Conservation (phyloP, 2,888 invertebrate species). For the Ptilodon capucinus region DNA sequence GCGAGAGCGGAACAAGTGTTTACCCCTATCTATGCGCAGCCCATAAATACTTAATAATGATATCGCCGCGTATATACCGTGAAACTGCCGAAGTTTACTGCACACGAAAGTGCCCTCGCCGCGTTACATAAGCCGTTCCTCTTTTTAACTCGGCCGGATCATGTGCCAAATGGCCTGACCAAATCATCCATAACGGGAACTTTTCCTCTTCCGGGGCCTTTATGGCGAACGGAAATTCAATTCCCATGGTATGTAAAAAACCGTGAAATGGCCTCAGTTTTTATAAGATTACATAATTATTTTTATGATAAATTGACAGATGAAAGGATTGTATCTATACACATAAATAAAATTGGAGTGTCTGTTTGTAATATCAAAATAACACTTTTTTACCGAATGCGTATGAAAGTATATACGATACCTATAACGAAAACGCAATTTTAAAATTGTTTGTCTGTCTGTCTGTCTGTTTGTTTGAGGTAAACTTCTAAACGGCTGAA, state of each 20-base stretch:
- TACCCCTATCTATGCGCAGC: background rate
- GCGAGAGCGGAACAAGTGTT: background rate
- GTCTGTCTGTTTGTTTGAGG: too few relatives aligned
- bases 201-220: slow-evolving; percentile 47
- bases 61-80: slow-evolving; percentile 19
- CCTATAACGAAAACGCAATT: too few relatives aligned
- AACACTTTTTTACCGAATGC: too few relatives aligned
- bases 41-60: slow-evolving; percentile 9
- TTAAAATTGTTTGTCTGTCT: too few relatives aligned
- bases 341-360: too few relatives aligned
- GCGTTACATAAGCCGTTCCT: slow-evolving; percentile 44
- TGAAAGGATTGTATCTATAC: too few relatives aligned
- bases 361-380: too few relatives aligned
- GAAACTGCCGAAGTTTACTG: slow-evolving; percentile 40
- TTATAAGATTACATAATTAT: slow-evolving; percentile 19
- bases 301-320: background rate
- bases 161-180: slow-evolving; percentile 57
- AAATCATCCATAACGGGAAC: slow-evolving; percentile 58
- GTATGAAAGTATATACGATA: too few relatives aligned
- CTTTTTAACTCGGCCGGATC: slow-evolving; percentile 44
- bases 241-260: slow-evolving; percentile 51
- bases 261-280: slow-evolving; percentile 23
- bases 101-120: slow-evolving; percentile 42
- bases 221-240: slow-evolving; percentile 50
- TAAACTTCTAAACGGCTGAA: too few relatives aligned